Evolutionary conservation across 2,113 vertebrate species (phyloP), one percentile per base, ranked within the genome.

Genomic region (Ellobius talpinus): DNA sequence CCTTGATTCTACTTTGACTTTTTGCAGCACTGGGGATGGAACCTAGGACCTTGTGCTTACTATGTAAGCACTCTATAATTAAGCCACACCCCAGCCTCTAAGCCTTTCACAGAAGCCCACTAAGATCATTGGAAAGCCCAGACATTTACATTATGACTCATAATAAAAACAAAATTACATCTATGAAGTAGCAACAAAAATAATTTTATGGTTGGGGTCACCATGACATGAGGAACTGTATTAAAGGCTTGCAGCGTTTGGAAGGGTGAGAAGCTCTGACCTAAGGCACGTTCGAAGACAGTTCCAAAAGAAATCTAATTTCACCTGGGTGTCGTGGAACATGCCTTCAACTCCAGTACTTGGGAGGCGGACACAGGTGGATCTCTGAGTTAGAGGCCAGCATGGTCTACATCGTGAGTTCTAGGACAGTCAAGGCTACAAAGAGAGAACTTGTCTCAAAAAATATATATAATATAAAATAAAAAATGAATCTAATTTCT

Each of bases 401-500:
- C 50, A 19, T 81, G 19, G 47, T 81, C 50, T 81, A 13, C 2
- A 12, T 11, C 23, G 33, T 81, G 78, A 55, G 10, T n/a, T 81
- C 50, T 36, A 81, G 50, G 19, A 55, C 21, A 55, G 50, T 52
- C 33, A 81, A 33, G 33, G 17, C 50, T 24, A 81, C 78, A 55
- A 23, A 23, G 78, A 55, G 19, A 81, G 19, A 2, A 31, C 19
- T 21, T n/a, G 8, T n/a, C 78, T 79, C 77, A 21, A 55, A 36
- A 79, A 2, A 11, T 58, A 70, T 66, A 68, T 16, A 36, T 68
- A 68, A 65, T 16, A 12, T 33, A 21, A 52, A 73, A 24, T 39
- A 79, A 55, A 78, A 86, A 86, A 63, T 73, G 45, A 73, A 95
- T 84, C 24, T 94, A 33, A 77, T 81, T 88, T 94, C 24, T 96